Evolutionary conservation across 2,888 invertebrate genomes (phyloP), one percentile per base, ranked within the genome.

Genomic region (Orchesellides sinensis): DNA sequence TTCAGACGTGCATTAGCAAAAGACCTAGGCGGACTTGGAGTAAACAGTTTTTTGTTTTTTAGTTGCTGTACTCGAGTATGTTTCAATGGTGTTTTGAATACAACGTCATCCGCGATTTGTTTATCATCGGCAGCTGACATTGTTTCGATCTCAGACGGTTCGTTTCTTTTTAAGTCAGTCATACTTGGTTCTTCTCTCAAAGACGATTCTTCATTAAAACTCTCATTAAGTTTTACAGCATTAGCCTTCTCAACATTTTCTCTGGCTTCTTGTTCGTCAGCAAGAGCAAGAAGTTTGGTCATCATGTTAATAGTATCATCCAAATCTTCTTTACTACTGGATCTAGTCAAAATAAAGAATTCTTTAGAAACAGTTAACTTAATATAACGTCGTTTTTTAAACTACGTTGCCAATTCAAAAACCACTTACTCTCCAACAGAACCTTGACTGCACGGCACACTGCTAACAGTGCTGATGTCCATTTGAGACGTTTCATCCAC

Each of bases 231-330:
- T 14, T 40, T n/a, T 1, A 14, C 12, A 19, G 23, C 54, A n/a
- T 59, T 6, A 17, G 25, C 23, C 8, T 25, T 17, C 32, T 12
- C 17, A 40, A 40, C 40, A 40, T 8, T 8, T 54, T 85, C 84
- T n/a, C 74, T 47, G 0, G 32, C 72, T 69, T 87, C 87, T 21
- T 72, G 69, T 52, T 83, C 70, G 49, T 86, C 86, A 10, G 85
- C 87, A 23, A 69, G 1, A 17, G 69, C 69, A 10, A 87, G 40
- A 8, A 84, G 32, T 59, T 75, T 75, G 17, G 84, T 83, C 78
- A 87, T 83, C 5, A 54, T 10, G 8, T 83, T 79, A 21, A 87
- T 85, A 3, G 87, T 87, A 32, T 85, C 85, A 56, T 87, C 84
- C 35, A 86, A 49, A 17, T 84, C 83, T 32, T 77, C 63, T 73